Evolutionary conservation across 2,888 invertebrate genomes (phyloP).

Genomic region (Perizoma affinitatum): DNA sequence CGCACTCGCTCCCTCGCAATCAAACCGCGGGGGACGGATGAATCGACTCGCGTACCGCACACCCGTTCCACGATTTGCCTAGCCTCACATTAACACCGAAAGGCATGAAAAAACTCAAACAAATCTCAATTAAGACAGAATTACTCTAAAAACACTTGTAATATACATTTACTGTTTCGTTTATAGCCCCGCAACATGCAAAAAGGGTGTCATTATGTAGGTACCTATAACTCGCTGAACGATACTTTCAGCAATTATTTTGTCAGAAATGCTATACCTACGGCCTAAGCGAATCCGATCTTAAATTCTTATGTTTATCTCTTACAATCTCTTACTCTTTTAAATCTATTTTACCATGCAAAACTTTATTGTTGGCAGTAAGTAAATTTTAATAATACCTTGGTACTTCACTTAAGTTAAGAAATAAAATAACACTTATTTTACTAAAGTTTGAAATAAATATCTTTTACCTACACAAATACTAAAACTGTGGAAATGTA

Average conservation of each 20-base stretch:
- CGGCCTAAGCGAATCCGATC: not conserved
- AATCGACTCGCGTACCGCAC: slow-evolving; percentile 52
- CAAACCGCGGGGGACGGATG: slow-evolving; percentile 62
- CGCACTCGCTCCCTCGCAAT: slow-evolving; percentile 61
- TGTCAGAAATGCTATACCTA: not conserved
- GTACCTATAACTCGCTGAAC: not conserved
- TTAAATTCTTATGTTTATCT: no score
- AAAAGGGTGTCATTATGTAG: slow-evolving; percentile 8
- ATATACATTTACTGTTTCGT: not conserved
- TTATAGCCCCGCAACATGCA: slow-evolving; percentile 21
- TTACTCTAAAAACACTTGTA: slow-evolving; percentile 9
- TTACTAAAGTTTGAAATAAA: no score
- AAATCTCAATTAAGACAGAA: slow-evolving; percentile 2
- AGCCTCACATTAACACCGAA: slow-evolving; percentile 21
- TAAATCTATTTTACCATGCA: not conserved
- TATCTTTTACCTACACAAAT: no score
- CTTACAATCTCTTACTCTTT: no score
- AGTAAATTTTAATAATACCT: no score
- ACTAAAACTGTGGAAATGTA: no score
- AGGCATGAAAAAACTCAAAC: slow-evolving; percentile 11
- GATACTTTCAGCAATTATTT: not conserved
- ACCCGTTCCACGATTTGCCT: slow-evolving; percentile 44
- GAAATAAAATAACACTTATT: no score
- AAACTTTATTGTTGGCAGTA: not conserved
- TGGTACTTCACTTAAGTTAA: not conserved